Evolutionary conservation across 2,888 invertebrate species (phyloP).

Genomic region (Synergus umbraculus): DNA sequence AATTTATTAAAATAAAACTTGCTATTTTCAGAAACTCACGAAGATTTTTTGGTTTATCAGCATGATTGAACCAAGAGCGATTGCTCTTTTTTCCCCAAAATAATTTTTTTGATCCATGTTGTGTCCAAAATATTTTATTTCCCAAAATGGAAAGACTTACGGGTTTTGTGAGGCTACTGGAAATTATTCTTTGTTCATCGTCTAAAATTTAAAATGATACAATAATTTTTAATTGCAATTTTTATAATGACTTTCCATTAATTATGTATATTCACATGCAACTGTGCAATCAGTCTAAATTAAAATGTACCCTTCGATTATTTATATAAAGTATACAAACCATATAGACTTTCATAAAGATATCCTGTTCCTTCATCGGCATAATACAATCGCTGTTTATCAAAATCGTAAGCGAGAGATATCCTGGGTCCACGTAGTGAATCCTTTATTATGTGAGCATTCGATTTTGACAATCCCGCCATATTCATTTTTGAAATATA

Average conservation of each 20-base stretch:
- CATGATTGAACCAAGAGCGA: constrained; percentile 57
- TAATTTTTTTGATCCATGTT: constrained; percentile 79
- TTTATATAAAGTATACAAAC: background rate
- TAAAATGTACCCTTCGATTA: background rate
- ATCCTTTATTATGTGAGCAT: constrained; percentile 69
- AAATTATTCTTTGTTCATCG: constrained; percentile 69
- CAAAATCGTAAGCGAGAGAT: constrained; percentile 80
- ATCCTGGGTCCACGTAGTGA: constrained; percentile 79
- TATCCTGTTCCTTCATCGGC: constrained; percentile 83
- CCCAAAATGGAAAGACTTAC: constrained; percentile 81
- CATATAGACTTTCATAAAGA: constrained; percentile 80
- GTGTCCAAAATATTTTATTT: constrained; percentile 86
- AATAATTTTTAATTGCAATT: too few relatives aligned
- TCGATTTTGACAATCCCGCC: constrained; percentile 80
- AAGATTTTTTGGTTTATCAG: constrained; percentile 63
- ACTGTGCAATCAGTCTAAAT: background rate
- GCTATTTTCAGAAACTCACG: constrained; percentile 63
- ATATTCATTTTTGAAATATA: constrained; percentile 85
- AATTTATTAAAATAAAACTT: background rate
- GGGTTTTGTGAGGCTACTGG: constrained; percentile 75
- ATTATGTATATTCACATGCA: background rate
- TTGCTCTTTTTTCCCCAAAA: constrained; percentile 81
- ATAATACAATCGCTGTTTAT: constrained; percentile 82
- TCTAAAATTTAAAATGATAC: background rate
- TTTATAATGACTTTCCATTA: background rate